Percentiles rank a stretch among this genome's conserved stretches.
Evolutionary conservation across 2,113 vertebrate species (phyloP).

Genomic region (Calidris pugnax): DNA sequence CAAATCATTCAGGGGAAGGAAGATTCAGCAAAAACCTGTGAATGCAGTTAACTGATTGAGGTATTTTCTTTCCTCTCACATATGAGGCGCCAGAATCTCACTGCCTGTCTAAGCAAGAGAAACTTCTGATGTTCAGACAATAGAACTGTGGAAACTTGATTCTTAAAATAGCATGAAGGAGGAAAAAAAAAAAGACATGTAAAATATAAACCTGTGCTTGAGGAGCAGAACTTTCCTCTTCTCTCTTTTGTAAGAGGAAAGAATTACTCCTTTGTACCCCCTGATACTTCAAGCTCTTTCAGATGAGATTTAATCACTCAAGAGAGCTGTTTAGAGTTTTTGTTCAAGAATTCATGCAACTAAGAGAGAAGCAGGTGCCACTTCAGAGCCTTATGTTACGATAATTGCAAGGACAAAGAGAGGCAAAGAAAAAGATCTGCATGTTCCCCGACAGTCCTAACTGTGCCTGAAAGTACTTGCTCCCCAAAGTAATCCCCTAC

Average conservation of each 20-base stretch:
- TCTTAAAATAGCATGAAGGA: background rate
- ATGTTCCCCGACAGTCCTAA: background rate
- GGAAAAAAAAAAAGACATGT: background rate
- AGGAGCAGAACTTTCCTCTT: background rate
- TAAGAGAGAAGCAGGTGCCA: background rate
- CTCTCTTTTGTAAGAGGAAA: background rate
- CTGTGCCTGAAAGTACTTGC: background rate
- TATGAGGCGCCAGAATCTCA: background rate
- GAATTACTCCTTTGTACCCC: background rate
- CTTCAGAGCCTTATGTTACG: background rate
- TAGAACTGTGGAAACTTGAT: background rate
- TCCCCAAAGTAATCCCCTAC: background rate
- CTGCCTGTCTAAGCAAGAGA: background rate
- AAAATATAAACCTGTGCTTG: background rate
- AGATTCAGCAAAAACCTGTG: background rate
- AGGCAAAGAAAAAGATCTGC: background rate
- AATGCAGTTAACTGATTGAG: background rate
- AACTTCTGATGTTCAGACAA: background rate
- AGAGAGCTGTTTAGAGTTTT: slow-evolving; percentile 16
- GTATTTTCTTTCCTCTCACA: background rate
- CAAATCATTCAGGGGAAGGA: background rate
- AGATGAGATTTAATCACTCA: background rate
- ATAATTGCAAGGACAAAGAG: background rate
- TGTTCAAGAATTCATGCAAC: background rate
- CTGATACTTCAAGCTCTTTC: background rate